Conservation (phyloP, 2,113 vertebrate species). For the Sylvietta virens region DNA sequence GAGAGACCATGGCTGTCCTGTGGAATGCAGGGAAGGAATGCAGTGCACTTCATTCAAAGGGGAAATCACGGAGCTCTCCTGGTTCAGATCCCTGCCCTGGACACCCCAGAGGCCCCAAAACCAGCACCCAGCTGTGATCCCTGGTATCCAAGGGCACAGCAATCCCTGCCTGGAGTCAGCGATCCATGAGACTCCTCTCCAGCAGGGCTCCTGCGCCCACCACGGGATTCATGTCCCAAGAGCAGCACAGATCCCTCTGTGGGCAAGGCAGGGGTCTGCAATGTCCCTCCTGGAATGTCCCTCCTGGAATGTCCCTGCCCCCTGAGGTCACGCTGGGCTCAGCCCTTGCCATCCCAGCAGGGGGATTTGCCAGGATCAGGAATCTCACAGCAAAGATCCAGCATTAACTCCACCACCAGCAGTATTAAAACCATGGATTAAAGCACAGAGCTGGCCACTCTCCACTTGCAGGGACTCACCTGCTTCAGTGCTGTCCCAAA, state of each 20-base stretch:
- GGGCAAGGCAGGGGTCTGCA: neutral
- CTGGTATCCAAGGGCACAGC: fast-evolving
- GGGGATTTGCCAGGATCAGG: neutral
- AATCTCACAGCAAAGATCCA: neutral
- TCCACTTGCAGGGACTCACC: neutral
- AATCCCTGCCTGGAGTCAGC: neutral
- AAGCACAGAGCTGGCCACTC: neutral
- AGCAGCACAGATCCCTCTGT: neutral
- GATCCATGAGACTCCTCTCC: neutral
- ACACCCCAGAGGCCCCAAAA: neutral
- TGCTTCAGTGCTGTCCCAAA: neutral
- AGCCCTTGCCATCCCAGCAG: neutral
- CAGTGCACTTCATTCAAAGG: fast-evolving
- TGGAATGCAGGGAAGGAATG: fast-evolving
- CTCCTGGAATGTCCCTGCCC: neutral
- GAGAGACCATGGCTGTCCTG: fast-evolving
- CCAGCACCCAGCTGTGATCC: neutral
- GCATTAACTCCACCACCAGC: neutral
- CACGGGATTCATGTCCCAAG: fast-evolving
- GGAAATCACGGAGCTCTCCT: neutral
- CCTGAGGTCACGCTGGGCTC: neutral
- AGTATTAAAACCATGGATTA: fast-evolving
- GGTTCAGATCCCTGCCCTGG: neutral
- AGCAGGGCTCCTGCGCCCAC: neutral
- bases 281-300: neutral